These are phyloP conservation scores for Clarias pachynema DNA, from an alignment of 2,797 vertebrate species.

Conservation along the genomic window DNA sequence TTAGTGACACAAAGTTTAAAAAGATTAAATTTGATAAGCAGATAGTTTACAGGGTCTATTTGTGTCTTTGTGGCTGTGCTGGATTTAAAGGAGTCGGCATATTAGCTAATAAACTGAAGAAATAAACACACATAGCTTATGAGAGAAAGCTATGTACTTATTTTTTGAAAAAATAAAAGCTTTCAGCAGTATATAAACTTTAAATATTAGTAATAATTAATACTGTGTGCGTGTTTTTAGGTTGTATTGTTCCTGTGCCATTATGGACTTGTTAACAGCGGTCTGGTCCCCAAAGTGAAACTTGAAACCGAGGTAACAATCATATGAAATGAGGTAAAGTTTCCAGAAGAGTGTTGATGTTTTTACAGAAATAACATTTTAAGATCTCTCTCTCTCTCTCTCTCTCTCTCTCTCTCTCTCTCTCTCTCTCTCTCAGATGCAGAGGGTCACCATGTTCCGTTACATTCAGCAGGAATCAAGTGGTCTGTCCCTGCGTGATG, in stretches of 20 bases:
- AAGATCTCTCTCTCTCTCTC: neutral
- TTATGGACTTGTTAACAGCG: constrained; percentile 80
- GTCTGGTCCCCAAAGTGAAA: constrained; percentile 75
- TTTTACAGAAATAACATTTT: neutral
- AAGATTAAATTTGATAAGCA: neutral
- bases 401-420: neutral
- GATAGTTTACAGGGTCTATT: neutral
- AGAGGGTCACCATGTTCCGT: constrained; percentile 82
- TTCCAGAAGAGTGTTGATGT: neutral
- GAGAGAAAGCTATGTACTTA: neutral
- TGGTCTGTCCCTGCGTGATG: constrained; percentile 75
- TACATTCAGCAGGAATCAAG: constrained; percentile 84
- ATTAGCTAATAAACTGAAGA: neutral
- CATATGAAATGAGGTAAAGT: neutral
- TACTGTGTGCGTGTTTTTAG: constrained; percentile 64
- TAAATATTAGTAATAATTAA: neutral
- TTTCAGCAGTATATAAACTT: neutral
- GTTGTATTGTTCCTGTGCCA: constrained; percentile 85
- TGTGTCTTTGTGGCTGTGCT: neutral
- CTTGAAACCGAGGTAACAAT: constrained; percentile 81
- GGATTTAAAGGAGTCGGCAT: neutral
- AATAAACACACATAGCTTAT: neutral
- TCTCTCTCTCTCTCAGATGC: constrained; percentile 69
- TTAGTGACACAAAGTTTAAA: neutral
- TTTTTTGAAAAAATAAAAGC: neutral